These are phyloP conservation scores for Cataglyphis cursor DNA, from an alignment of 2,888 invertebrate species.

Conservation along the genomic window DNA sequence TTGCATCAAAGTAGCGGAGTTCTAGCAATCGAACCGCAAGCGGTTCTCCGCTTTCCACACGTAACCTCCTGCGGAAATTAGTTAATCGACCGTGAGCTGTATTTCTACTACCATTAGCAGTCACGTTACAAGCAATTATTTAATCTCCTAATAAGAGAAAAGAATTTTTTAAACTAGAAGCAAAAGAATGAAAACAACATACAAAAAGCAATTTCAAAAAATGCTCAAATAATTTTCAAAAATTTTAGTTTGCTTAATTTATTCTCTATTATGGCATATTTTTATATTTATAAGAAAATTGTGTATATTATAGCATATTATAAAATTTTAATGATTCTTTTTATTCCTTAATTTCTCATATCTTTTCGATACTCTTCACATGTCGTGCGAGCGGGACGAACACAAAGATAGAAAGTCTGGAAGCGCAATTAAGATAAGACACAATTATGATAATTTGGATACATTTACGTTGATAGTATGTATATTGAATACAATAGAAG, in stretches of 20 bases:
- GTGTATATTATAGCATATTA: background rate
- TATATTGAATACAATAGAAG: background rate
- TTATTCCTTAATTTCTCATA: background rate
- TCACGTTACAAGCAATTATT: background rate
- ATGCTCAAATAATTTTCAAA: conserved; percentile 5
- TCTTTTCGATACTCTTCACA: conserved; percentile 5
- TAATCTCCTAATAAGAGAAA: background rate
- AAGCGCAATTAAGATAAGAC: background rate
- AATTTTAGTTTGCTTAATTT: background rate
- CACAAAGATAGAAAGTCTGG: background rate
- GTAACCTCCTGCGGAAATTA: conserved; percentile 35
- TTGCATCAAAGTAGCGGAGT: conserved; percentile 30
- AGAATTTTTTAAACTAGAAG: background rate
- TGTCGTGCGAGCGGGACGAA: conserved; percentile 1
- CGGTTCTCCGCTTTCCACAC: conserved; percentile 41
- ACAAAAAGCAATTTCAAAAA: background rate
- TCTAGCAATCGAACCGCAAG: conserved; percentile 47
- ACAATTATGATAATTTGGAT: conserved; percentile 28
- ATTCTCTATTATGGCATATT: background rate
- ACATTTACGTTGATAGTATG: background rate
- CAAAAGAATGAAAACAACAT: background rate
- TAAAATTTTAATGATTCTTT: background rate
- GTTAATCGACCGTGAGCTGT: conserved; percentile 11
- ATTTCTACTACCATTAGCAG: conserved; percentile 10
- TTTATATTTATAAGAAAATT: background rate